Evolutionary conservation across 1,140 invertebrate species (phyloP).

Genomic region (Zaprionus capensis): DNA sequence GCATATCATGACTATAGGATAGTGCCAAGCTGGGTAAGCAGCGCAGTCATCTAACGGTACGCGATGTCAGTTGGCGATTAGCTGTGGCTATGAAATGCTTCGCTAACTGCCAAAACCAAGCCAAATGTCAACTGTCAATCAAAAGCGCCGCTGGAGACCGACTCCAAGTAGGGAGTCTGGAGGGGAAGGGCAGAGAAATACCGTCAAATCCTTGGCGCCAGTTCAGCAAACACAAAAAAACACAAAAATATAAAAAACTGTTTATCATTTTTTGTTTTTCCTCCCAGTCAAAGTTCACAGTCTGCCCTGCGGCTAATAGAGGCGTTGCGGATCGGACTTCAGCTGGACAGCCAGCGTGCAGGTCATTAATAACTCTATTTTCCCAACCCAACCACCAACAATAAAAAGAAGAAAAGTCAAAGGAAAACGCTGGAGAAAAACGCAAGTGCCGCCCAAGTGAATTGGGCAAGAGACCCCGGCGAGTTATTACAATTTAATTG

Average conservation of each 20-base stretch:
- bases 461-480: slow-evolving; percentile 18
- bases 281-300: slow-evolving; percentile 42
- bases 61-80: slow-evolving; percentile 65
- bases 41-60: slow-evolving; percentile 57
- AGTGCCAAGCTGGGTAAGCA: neutral
- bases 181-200: slow-evolving; percentile 3
- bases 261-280: slow-evolving; percentile 62
- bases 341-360: slow-evolving; percentile 38
- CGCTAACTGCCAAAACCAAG: slow-evolving; percentile 47
- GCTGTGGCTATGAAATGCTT: slow-evolving; percentile 40
- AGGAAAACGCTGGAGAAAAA: slow-evolving; percentile 46
- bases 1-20: neutral
- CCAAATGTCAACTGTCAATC: slow-evolving; percentile 76
- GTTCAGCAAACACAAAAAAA: neutral
- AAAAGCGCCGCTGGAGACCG: slow-evolving; percentile 62
- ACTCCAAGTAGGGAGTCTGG: slow-evolving; percentile 1
- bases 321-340: slow-evolving; percentile 54
- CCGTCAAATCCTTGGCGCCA: slow-evolving; percentile 64
- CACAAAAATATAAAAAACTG: slow-evolving; percentile 50
- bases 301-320: slow-evolving; percentile 60
- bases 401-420: slow-evolving; percentile 6
- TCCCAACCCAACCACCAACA: neutral
- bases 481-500: slow-evolving; percentile 81
- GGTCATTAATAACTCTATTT: slow-evolving; percentile 80
- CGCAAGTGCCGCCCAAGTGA: slow-evolving; percentile 53